Evolutionary conservation across 1,140 invertebrate genomes (phyloP).

Genomic region (Globodera rostochiensis): DNA sequence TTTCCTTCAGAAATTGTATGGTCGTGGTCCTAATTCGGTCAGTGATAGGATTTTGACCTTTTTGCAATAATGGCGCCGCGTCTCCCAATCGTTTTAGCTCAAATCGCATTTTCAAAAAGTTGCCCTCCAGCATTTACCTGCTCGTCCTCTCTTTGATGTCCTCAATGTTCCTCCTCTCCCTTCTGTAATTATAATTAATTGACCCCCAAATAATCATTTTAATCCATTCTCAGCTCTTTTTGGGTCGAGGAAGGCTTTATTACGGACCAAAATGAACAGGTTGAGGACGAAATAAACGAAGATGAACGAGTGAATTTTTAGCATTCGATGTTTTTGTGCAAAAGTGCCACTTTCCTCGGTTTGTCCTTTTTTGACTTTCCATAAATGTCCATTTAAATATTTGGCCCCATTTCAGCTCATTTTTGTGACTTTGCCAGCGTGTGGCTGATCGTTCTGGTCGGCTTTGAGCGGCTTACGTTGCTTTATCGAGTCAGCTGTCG

Average conservation of each 20-base stretch:
- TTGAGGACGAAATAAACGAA: not conserved
- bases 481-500: slow-evolving; percentile 57
- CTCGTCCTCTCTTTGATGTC: slow-evolving; percentile 59
- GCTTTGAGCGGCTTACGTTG: slow-evolving; percentile 54
- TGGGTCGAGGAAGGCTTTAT: slow-evolving; percentile 62
- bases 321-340: slow-evolving; percentile 56
- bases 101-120: slow-evolving; percentile 55
- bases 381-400: slow-evolving; percentile 10
- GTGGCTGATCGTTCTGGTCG: slow-evolving; percentile 60
- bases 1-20: slow-evolving; percentile 52
- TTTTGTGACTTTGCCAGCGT: slow-evolving; percentile 59
- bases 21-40: slow-evolving; percentile 58
- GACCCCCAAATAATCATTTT: not conserved
- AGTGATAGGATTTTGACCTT: not conserved
- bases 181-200: slow-evolving; percentile 29
- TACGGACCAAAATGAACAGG: slow-evolving; percentile 43
- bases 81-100: slow-evolving; percentile 38
- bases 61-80: not conserved
- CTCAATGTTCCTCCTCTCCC: slow-evolving; percentile 11
- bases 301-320: not conserved
- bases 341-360: slow-evolving; percentile 50
- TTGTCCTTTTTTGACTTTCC: slow-evolving; percentile 6
- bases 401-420: slow-evolving; percentile 32
- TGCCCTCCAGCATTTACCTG: slow-evolving; percentile 58
- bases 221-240: slow-evolving; percentile 31